Evolutionary conservation across 2,888 invertebrate genomes (phyloP).

Genomic region (Platynereis dumerilii): DNA sequence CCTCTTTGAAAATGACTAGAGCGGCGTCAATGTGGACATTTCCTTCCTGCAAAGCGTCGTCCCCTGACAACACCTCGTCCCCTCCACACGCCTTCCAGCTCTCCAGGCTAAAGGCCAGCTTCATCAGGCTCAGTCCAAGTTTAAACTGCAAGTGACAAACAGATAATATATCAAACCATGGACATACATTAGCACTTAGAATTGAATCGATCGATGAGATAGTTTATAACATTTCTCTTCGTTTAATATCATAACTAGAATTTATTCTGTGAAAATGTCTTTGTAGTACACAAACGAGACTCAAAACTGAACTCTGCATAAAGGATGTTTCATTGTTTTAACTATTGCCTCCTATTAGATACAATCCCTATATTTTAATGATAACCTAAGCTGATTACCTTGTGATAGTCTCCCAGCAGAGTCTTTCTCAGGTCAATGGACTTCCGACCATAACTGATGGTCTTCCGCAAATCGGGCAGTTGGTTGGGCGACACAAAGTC

Average conservation of each 20-base stretch:
- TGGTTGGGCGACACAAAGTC: conserved; percentile 61
- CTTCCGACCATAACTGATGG: conserved; percentile 52
- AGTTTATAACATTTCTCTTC: no score
- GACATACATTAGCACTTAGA: no score
- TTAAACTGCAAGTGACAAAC: conserved; percentile 49
- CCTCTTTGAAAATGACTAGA: conserved; percentile 58
- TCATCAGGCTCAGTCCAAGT: conserved; percentile 59
- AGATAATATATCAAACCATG: no score
- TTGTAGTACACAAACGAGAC: no score
- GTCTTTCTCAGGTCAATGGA: conserved; percentile 56
- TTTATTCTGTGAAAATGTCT: no score
- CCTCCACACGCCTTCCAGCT: conserved; percentile 61
- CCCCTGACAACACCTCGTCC: conserved; percentile 46
- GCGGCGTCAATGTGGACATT: conserved; percentile 59
- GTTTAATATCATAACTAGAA: no score
- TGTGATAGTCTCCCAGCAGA: conserved; percentile 54
- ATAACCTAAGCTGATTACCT: conserved; percentile 43
- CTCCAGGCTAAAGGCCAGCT: conserved; percentile 61
- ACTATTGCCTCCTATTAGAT: no score
- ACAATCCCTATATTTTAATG: no score
- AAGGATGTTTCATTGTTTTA: no score
- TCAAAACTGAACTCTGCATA: no score
- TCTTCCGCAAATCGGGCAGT: conserved; percentile 57
- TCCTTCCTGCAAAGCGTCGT: conserved; percentile 55
- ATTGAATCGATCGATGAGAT: no score